Conservation (phyloP, 2,797 vertebrate genomes). For the Xenops minutus region DNA sequence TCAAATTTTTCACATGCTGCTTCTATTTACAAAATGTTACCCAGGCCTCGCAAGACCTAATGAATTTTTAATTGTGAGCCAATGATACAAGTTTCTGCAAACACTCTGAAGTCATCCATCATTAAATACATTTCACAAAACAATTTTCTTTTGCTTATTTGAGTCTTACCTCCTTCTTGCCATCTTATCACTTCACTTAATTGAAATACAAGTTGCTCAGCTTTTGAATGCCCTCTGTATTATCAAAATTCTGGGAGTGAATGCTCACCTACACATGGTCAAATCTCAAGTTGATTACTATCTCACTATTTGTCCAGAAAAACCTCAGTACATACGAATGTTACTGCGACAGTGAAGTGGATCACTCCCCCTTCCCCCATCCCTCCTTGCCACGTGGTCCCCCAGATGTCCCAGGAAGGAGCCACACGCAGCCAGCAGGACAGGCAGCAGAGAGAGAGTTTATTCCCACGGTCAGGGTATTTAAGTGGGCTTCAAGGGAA, state of each 20-base stretch:
- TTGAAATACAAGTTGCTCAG: slow-evolving; percentile 9
- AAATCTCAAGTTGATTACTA: slow-evolving; percentile 34
- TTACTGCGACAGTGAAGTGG: too few species aligned
- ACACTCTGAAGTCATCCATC: slow-evolving; percentile 28
- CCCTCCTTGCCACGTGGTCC: too few species aligned
- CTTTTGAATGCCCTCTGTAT: neutral
- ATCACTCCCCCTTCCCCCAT: too few species aligned
- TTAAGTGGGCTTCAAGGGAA: too few species aligned
- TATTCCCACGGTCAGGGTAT: too few species aligned
- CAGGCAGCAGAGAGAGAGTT: too few species aligned
- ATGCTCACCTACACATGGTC: slow-evolving; percentile 3
- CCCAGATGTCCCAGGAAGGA: too few species aligned
- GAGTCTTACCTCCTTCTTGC: neutral
- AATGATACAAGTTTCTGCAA: slow-evolving; percentile 12
- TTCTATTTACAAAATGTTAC: slow-evolving; percentile 69
- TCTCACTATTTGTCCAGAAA: neutral
- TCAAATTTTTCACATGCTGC: slow-evolving; percentile 63
- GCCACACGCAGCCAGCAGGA: too few species aligned
- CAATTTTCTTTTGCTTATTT: slow-evolving; percentile 22
- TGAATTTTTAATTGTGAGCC: slow-evolving; percentile 71
- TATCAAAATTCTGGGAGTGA: neutral
- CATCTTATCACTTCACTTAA: slow-evolving; percentile 8
- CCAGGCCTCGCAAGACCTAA: slow-evolving; percentile 56
- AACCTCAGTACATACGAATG: neutral
- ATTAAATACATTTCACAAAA: slow-evolving; percentile 52